phyloP scores from a whole-genome alignment of 2,113 vertebrate species.

The Chloroceryle aenea region DNA sequence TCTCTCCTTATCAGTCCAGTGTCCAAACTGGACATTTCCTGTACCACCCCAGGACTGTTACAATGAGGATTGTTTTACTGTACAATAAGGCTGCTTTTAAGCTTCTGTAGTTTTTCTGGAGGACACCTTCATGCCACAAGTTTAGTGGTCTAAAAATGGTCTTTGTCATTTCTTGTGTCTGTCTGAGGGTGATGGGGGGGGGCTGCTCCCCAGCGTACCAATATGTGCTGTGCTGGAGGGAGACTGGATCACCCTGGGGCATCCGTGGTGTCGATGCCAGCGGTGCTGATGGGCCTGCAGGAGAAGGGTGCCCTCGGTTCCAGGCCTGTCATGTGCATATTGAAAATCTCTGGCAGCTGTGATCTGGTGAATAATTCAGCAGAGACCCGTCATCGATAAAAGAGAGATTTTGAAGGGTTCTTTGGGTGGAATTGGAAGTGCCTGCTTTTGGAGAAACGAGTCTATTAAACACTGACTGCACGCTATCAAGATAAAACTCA shows the following conservation, averaged over 20 bases:
- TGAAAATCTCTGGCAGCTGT: conserved; percentile 32
- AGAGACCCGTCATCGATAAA: neutral
- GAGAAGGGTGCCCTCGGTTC: neutral
- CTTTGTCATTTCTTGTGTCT: neutral
- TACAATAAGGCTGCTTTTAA: neutral
- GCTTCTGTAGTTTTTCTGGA: neutral
- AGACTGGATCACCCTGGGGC: neutral
- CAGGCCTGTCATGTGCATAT: neutral
- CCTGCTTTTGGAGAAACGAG: neutral
- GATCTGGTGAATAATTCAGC: conserved; percentile 57
- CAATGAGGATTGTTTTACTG: neutral
- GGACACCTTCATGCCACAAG: neutral
- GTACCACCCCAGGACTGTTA: neutral
- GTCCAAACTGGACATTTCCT: neutral
- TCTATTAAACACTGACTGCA: neutral
- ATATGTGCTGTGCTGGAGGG: neutral
- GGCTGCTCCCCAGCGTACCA: neutral
- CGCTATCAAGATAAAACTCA: neutral
- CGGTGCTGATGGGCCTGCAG: neutral
- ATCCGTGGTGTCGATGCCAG: neutral
- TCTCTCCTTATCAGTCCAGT: neutral
- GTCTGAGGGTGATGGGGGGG: neutral
- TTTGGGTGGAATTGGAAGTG: neutral
- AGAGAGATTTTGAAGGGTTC: conserved; percentile 45
- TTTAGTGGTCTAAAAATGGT: neutral